Evolutionary conservation across 1,140 invertebrate species (phyloP).

Genomic region (Leptopilina clavipes): DNA sequence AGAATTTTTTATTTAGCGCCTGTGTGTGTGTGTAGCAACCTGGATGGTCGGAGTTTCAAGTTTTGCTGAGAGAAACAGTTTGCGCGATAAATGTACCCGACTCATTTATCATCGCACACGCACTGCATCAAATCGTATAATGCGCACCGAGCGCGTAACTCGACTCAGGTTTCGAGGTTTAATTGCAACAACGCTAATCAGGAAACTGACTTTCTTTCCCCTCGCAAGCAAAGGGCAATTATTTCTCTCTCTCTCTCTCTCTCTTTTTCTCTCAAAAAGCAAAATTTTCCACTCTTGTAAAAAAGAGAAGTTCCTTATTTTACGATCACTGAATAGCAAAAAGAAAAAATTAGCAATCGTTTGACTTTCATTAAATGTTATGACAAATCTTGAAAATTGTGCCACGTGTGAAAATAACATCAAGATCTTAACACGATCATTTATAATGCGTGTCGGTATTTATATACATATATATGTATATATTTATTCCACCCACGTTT

Average conservation of each 20-base stretch:
- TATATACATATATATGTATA: too few relatives aligned
- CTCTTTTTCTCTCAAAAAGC: too few relatives aligned
- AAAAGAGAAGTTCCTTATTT: too few relatives aligned
- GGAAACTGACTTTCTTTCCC: background rate
- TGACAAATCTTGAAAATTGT: background rate
- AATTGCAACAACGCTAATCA: constrained; percentile 53
- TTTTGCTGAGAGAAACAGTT: constrained; percentile 34
- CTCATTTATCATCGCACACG: constrained; percentile 57
- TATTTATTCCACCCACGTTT: background rate
- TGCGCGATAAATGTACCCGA: constrained; percentile 35
- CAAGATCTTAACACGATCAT: background rate
- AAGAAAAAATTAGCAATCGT: too few relatives aligned
- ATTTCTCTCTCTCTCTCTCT: too few relatives aligned
- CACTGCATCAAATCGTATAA: constrained; percentile 51
- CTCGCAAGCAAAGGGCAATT: too few relatives aligned
- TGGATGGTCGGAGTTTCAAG: constrained; percentile 1
- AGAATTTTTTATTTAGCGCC: too few relatives aligned
- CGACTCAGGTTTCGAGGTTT: constrained; percentile 62
- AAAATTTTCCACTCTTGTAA: too few relatives aligned
- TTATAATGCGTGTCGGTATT: background rate
- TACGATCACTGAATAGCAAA: too few relatives aligned
- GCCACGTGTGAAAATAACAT: background rate
- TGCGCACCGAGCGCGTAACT: constrained; percentile 43
- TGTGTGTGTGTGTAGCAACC: background rate
- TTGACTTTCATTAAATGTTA: background rate